Conservation (phyloP, 2,888 invertebrate genomes). For the Elmis aenea region DNA sequence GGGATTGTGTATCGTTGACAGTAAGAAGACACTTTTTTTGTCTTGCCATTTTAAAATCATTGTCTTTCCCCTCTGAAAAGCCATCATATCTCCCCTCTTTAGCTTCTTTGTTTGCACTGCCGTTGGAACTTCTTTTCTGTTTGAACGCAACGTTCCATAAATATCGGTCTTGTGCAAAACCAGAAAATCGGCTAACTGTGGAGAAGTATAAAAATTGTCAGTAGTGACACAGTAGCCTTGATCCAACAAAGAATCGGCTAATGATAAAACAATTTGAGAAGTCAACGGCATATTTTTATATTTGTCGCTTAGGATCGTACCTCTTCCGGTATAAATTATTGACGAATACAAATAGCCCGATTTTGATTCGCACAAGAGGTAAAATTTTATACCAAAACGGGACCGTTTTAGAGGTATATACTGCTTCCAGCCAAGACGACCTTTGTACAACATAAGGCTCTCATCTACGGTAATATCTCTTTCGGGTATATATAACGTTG, state of each 20-base stretch:
- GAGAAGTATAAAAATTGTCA: constrained; percentile 4
- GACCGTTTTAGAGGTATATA: too few species aligned
- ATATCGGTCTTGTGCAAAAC: constrained; percentile 14
- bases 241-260: constrained; percentile 6
- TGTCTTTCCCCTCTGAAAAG: constrained; percentile 21
- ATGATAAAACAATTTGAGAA: constrained; percentile 8
- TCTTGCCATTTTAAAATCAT: constrained; percentile 17
- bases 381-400: too few species aligned
- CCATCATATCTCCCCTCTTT: constrained; percentile 14
- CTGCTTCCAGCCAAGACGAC: constrained; percentile 31
- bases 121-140: constrained; percentile 17
- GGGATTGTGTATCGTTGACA: constrained; percentile 14
- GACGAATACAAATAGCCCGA: constrained; percentile 28
- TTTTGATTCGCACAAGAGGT: constrained; percentile 32
- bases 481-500: constrained; percentile 5
- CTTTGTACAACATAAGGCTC: constrained; percentile 31
- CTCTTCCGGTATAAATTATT: constrained; percentile 28
- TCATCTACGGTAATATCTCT: constrained; percentile 24
- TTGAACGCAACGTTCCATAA: constrained; percentile 17
- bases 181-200: constrained; percentile 2
- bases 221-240: constrained; percentile 3
- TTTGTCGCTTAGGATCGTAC: constrained; percentile 8
- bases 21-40: constrained; percentile 9
- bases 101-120: not conserved
- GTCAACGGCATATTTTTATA: constrained; percentile 8